Percentiles rank a stretch among this genome's conserved stretches.
Evolutionary conservation across 2,888 invertebrate species (phyloP).

Genomic region (Urechis unicinctus): DNA sequence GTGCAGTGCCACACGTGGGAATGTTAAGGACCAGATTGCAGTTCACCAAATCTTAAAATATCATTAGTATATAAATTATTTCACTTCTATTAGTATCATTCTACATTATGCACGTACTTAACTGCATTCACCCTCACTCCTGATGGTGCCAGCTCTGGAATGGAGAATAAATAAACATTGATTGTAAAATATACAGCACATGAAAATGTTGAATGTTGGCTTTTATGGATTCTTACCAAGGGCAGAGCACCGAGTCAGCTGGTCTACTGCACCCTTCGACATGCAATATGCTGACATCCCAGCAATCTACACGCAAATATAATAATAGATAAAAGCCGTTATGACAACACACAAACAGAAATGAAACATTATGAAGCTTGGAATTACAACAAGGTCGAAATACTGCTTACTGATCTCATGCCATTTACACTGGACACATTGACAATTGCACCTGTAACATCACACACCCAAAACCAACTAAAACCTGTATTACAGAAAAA

Average conservation of each 20-base stretch:
- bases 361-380: too few species aligned
- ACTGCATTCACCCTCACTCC: neutral
- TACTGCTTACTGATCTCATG: neutral
- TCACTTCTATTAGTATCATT: neutral
- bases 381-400: too few species aligned
- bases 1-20: too few species aligned
- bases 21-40: neutral
- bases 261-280: neutral
- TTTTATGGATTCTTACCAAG: neutral
- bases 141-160: neutral
- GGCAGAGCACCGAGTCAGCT: neutral
- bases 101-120: neutral
- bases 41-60: neutral
- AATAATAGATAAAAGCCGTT: too few species aligned
- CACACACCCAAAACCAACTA: neutral
- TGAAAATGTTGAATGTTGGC: neutral
- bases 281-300: neutral
- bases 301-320: neutral
- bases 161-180: neutral
- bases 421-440: neutral
- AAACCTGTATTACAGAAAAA: neutral
- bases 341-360: too few species aligned
- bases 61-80: neutral
- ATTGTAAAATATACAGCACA: neutral
- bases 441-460: neutral